A percentile compares a stretch with the other conserved stretches of the same genome.
Evolutionary conservation across 2,888 invertebrate species (phyloP).

Genomic region (Bibio marci): DNA sequence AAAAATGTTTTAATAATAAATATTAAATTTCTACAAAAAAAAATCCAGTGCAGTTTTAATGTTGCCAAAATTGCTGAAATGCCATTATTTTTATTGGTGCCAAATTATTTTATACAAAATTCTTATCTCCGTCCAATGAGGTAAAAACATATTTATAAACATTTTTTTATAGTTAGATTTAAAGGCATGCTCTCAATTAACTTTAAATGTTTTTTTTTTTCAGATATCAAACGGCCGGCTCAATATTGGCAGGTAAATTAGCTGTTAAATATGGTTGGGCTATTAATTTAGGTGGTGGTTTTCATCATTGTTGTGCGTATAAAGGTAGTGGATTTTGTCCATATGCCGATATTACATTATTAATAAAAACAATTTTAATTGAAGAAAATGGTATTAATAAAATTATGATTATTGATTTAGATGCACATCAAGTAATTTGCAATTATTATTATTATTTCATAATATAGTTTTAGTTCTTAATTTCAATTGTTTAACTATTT

Average conservation of each 20-base stretch:
- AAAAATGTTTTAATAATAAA: conserved; percentile 7
- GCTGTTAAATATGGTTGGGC: conserved; percentile 74
- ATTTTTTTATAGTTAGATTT: neutral
- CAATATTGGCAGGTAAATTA: conserved; percentile 64
- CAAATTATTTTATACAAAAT: conserved; percentile 57
- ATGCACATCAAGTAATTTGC: conserved; percentile 82
- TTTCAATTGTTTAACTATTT: too few relatives aligned
- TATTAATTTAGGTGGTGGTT: conserved; percentile 81
- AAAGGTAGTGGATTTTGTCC: conserved; percentile 77
- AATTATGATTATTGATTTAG: conserved; percentile 77
- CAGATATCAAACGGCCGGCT: conserved; percentile 65
- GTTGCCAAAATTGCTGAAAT: conserved; percentile 71
- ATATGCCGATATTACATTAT: conserved; percentile 74
- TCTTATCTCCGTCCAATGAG: conserved; percentile 65
- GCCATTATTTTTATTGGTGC: conserved; percentile 51
- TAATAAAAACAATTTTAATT: conserved; percentile 48
- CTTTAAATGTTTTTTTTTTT: conserved; percentile 9
- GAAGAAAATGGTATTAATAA: conserved; percentile 38
- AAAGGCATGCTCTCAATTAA: too few relatives aligned
- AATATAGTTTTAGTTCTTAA: too few relatives aligned
- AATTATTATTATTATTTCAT: too few relatives aligned
- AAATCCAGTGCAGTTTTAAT: conserved; percentile 65
- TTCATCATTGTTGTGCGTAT: conserved; percentile 68
- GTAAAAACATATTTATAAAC: conserved; percentile 21
- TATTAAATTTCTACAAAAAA: conserved; percentile 9